phyloP scores from a whole-genome alignment of 2,888 invertebrate species.

The Drosophila imparisetae region DNA sequence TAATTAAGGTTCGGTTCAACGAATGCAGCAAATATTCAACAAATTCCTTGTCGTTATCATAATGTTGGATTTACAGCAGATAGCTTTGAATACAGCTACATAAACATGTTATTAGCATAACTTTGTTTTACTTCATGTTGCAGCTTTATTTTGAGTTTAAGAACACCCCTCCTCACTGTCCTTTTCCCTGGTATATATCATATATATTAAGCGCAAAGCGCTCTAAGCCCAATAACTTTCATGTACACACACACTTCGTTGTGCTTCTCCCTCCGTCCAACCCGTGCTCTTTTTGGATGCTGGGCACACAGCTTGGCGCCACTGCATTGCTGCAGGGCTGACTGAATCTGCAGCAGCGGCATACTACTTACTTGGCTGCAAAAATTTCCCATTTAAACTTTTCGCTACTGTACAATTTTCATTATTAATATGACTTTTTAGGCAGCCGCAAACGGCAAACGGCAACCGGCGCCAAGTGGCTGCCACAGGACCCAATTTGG shows the following conservation, averaged over 20 bases:
- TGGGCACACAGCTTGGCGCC: conserved; percentile 61
- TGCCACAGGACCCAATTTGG: conserved; percentile 18
- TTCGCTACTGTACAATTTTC: conserved; percentile 80
- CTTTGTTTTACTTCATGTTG: conserved; percentile 54
- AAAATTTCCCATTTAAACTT: conserved; percentile 79
- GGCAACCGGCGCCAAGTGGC: conserved; percentile 69
- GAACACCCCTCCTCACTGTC: conserved; percentile 5
- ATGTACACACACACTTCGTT: conserved; percentile 46
- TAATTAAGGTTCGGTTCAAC: conserved; percentile 26
- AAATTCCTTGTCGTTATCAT: conserved; percentile 49
- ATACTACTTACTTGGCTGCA: conserved; percentile 49
- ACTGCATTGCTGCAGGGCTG: conserved; percentile 76
- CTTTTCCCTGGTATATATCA: conserved; percentile 24
- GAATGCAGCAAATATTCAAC: conserved; percentile 42
- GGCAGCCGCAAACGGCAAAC: conserved; percentile 64
- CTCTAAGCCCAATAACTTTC: conserved; percentile 75
- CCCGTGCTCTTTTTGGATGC: conserved; percentile 6
- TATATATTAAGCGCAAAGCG: conserved; percentile 69
- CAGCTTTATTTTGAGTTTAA: conserved; percentile 54
- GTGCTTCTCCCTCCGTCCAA: background rate
- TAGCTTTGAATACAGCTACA: background rate
- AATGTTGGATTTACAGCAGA: conserved; percentile 15
- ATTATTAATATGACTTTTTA: conserved; percentile 82
- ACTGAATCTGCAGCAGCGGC: conserved; percentile 35
- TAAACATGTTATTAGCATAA: conserved; percentile 49